Percentiles rank a stretch among this genome's conserved stretches.
Evolutionary conservation across 2,113 vertebrate genomes (phyloP).

Genomic region (Fulmarus glacialis): DNA sequence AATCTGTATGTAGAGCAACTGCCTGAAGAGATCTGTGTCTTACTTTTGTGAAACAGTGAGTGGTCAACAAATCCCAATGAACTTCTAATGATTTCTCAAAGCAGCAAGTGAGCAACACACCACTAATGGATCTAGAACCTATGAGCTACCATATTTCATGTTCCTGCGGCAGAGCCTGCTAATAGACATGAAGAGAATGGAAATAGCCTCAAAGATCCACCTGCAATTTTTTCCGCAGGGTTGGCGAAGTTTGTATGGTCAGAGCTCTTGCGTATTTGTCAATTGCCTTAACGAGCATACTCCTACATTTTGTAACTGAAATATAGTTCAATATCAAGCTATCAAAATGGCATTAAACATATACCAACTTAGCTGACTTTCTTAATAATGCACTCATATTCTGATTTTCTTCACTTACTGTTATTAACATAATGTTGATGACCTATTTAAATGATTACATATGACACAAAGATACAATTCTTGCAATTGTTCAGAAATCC

Average conservation of each 20-base stretch:
- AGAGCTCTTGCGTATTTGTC: not conserved
- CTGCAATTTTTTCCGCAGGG: not conserved
- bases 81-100: not conserved
- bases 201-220: not conserved
- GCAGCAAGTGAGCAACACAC: not conserved
- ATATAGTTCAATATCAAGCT: conserved; percentile 24
- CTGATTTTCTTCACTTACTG: conserved; percentile 6
- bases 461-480: not conserved
- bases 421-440: conserved; percentile 23
- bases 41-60: not conserved
- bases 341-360: conserved; percentile 29
- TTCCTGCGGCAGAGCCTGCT: not conserved
- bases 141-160: not conserved
- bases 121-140: not conserved
- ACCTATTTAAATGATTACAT: not conserved
- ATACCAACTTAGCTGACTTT: not conserved
- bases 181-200: not conserved
- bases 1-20: not conserved
- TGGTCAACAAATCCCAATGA: not conserved
- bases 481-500: not conserved
- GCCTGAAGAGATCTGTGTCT: not conserved
- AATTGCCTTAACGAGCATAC: not conserved
- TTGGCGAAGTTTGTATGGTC: not conserved
- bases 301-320: conserved; percentile 42
- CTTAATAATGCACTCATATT: conserved; percentile 17